Evolutionary conservation across 2,797 vertebrate genomes (phyloP).

Genomic region (Craterocephalus amniculus): DNA sequence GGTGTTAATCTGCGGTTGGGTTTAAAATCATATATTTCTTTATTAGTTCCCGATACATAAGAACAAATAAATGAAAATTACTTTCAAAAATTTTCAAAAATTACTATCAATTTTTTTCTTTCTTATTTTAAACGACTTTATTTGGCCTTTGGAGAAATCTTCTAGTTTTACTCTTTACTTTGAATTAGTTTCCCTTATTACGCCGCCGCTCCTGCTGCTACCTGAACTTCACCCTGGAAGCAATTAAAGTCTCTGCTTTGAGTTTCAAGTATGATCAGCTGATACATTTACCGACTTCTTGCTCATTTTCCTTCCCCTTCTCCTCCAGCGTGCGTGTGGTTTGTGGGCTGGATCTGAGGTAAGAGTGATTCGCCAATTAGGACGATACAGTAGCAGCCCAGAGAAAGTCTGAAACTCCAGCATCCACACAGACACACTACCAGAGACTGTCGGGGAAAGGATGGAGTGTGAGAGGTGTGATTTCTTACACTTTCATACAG

Average conservation of each 20-base stretch:
- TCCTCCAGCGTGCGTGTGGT: constrained; percentile 12
- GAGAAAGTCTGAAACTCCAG: constrained; percentile 47
- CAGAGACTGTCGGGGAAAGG: constrained; percentile 29
- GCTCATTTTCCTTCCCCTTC: constrained; percentile 16
- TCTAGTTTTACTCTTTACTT: constrained; percentile 18
- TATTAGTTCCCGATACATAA: no score
- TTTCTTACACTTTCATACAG: constrained; percentile 61
- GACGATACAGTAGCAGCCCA: constrained; percentile 30
- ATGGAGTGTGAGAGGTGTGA: constrained; percentile 45
- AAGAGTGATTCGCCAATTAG: constrained; percentile 63
- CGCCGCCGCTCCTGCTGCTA: constrained; percentile 16
- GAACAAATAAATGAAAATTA: no score
- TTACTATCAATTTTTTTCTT: no score
- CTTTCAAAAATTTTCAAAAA: no score
- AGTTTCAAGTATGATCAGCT: constrained; percentile 34
- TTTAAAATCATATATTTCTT: no score
- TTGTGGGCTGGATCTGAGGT: constrained; percentile 20
- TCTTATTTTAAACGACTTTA: neutral
- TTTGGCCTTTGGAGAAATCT: constrained; percentile 43
- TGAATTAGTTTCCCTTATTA: constrained; percentile 38
- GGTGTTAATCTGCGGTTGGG: no score
- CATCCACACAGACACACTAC: constrained; percentile 12
- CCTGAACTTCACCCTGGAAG: constrained; percentile 42
- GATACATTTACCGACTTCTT: constrained; percentile 8
- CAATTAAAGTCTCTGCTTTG: constrained; percentile 53